Conservation (phyloP, 2,888 invertebrate species). For the Spatulosminthurus flaviceps region DNA sequence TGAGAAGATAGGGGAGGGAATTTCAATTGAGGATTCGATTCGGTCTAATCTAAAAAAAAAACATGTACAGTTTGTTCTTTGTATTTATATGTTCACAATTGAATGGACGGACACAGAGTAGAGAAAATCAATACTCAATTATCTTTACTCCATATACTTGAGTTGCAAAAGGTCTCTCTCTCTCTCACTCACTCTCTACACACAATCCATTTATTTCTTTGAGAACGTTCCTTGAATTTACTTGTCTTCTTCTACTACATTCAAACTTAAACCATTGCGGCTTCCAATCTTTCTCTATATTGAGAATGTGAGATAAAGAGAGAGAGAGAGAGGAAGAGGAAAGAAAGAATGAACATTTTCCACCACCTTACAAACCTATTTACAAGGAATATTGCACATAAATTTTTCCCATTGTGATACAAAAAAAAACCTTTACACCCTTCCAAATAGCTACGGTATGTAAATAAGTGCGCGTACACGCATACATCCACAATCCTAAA, state of each 20-base stretch:
- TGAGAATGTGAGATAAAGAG: neutral
- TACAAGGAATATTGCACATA: conserved; percentile 14
- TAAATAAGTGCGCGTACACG: no score
- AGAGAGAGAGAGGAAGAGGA: neutral
- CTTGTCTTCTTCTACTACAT: neutral
- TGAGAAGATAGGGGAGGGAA: neutral
- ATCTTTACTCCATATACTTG: conserved; percentile 22
- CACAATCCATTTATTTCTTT: conserved; percentile 34
- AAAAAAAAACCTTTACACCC: neutral
- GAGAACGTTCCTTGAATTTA: conserved; percentile 13
- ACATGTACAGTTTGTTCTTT: neutral
- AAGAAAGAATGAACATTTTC: neutral
- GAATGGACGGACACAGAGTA: conserved; percentile 11
- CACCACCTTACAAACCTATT: conserved; percentile 3
- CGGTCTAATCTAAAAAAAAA: conserved; percentile 5
- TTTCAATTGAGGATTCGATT: conserved; percentile 5
- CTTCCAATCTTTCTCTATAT: neutral
- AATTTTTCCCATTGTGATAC: neutral
- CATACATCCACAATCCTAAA: no score
- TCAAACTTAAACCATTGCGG: conserved; percentile 6
- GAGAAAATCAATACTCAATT: conserved; percentile 42
- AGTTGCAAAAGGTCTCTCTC: conserved; percentile 19
- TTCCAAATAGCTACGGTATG: neutral
- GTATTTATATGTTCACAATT: conserved; percentile 9
- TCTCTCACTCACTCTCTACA: conserved; percentile 3